phyloP scores from a whole-genome alignment of 2,888 invertebrate species.

The Cryptus armator region DNA sequence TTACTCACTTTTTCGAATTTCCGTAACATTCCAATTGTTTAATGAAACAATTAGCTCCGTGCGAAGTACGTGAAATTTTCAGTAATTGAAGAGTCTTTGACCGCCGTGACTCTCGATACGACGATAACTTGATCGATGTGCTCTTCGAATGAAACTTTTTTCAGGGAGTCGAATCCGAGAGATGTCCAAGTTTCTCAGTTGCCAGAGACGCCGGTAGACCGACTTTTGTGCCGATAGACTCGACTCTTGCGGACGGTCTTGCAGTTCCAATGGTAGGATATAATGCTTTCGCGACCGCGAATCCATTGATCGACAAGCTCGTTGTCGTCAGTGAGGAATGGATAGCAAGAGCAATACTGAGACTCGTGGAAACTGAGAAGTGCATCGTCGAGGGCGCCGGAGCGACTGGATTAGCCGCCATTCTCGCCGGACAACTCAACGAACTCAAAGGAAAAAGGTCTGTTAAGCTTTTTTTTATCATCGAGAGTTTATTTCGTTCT shows the following conservation, averaged over 20 bases:
- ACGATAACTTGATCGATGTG: background rate
- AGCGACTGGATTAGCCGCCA: conserved; percentile 93
- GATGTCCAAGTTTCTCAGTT: conserved; percentile 93
- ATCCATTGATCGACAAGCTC: conserved; percentile 91
- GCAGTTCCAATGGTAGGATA: conserved; percentile 95
- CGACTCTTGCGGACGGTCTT: conserved; percentile 95
- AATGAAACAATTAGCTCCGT: too few relatives aligned
- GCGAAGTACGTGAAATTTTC: too few relatives aligned
- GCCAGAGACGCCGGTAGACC: conserved; percentile 91
- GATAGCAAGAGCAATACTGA: conserved; percentile 93
- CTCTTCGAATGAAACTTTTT: background rate
- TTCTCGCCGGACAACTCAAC: conserved; percentile 92
- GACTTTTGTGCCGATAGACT: conserved; percentile 88
- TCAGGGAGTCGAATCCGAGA: conserved; percentile 96
- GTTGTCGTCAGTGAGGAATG: conserved; percentile 93
- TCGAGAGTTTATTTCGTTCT: background rate
- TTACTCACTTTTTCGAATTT: background rate
- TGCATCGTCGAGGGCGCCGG: conserved; percentile 97
- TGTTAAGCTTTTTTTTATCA: background rate
- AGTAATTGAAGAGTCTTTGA: background rate
- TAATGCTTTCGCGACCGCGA: conserved; percentile 93
- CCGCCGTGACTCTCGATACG: background rate
- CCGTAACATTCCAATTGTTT: too few relatives aligned
- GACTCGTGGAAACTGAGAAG: conserved; percentile 93
- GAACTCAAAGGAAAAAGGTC: conserved; percentile 93